Evolutionary conservation across 2,797 vertebrate genomes (phyloP).

Genomic region (Allobates femoralis): DNA sequence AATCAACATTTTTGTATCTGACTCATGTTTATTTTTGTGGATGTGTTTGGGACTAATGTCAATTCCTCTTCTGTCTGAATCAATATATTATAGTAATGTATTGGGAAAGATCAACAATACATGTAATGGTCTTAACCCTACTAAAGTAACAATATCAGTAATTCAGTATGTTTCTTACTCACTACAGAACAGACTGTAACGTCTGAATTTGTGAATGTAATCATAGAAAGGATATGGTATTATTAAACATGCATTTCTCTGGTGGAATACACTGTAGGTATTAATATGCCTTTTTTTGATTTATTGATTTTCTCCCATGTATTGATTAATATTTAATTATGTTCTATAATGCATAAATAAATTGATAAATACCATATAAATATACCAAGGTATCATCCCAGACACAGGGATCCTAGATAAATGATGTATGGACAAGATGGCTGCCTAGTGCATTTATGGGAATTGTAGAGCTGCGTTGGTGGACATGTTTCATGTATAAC

Average conservation of each 20-base stretch:
- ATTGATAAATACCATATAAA: not conserved
- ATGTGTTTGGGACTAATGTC: too few relatives aligned
- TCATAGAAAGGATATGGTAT: not conserved
- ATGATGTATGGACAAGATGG: not conserved
- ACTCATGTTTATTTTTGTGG: too few relatives aligned
- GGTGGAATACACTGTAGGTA: not conserved
- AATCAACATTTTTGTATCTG: too few relatives aligned
- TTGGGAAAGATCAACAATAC: not conserved
- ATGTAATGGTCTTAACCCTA: not conserved
- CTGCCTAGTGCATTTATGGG: not conserved
- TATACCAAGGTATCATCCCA: not conserved
- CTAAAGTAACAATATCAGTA: not conserved
- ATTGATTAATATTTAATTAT: constrained; percentile 25
- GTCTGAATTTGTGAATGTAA: not conserved
- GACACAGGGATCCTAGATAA: constrained; percentile 1
- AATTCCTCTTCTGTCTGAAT: too few relatives aligned
- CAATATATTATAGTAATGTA: too few relatives aligned
- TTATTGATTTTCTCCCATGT: not conserved
- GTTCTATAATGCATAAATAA: constrained; percentile 35
- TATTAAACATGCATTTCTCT: constrained; percentile 1
- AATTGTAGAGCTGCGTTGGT: not conserved
- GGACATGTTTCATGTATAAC: not conserved
- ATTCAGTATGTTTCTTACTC: not conserved
- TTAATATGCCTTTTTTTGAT: not conserved
- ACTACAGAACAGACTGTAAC: not conserved